phyloP scores from a whole-genome alignment of 2,797 vertebrate genomes.

The Enteromius unitaeniatus region DNA sequence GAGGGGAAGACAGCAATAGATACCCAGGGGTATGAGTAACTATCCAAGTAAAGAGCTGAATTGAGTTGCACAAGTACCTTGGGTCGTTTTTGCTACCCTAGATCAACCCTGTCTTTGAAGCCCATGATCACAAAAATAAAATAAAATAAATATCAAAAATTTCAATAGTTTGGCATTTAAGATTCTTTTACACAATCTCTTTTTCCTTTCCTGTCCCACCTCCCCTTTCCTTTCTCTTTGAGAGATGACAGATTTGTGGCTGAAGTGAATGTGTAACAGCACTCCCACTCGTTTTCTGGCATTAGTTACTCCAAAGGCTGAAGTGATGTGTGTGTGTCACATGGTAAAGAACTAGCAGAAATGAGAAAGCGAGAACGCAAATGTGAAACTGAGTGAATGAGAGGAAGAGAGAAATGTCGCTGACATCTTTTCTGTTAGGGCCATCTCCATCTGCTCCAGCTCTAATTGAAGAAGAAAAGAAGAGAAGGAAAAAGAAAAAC shows the following conservation, averaged over 20 bases:
- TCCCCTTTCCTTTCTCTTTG: conserved; percentile 17
- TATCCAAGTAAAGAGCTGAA: background rate
- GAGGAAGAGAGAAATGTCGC: conserved; percentile 64
- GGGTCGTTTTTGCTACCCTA: conserved; percentile 6
- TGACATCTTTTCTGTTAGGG: conserved; percentile 64
- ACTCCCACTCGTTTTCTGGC: conserved; percentile 42
- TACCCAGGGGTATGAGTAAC: conserved; percentile 18
- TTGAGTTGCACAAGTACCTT: background rate
- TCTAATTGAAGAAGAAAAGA: conserved; percentile 69
- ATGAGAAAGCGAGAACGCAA: background rate
- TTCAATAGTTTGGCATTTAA: background rate
- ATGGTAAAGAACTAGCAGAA: conserved; percentile 13
- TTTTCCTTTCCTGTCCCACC: conserved; percentile 2
- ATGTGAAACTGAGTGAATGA: conserved; percentile 48
- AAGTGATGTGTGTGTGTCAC: conserved; percentile 33
- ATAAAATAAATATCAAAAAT: background rate
- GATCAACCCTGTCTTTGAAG: background rate
- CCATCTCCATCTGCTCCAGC: conserved; percentile 65
- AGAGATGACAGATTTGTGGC: conserved; percentile 47
- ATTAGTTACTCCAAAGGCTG: conserved; percentile 42
- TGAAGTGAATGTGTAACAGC: conserved; percentile 51
- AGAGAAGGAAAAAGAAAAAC: conserved; percentile 7
- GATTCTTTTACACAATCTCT: background rate
- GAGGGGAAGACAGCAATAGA: conserved; percentile 22
- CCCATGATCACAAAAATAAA: background rate